Conservation (phyloP, 2,888 invertebrate species). For the Amblyteles armatorius region DNA sequence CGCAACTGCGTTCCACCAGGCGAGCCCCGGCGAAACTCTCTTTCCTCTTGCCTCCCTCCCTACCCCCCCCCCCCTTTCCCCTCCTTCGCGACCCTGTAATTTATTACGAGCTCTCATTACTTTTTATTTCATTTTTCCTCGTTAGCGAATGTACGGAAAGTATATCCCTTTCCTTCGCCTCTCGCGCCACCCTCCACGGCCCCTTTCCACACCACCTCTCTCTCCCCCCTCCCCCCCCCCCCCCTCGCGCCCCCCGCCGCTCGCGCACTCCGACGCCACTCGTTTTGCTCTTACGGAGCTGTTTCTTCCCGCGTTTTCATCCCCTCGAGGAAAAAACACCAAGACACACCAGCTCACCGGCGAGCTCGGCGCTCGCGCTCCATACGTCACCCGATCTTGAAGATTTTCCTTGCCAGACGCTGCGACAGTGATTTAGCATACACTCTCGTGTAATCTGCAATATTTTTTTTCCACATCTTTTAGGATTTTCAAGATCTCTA, state of each 20-base stretch:
- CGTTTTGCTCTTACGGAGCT: constrained; percentile 29
- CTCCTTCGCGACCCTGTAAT: constrained; percentile 72
- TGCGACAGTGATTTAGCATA: background rate
- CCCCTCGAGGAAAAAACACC: constrained; percentile 33
- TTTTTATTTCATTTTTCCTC: constrained; percentile 77
- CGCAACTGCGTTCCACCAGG: constrained; percentile 42
- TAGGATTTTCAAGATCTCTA: background rate
- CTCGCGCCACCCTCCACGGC: constrained; percentile 18
- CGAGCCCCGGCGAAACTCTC: constrained; percentile 7
- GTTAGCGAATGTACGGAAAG: constrained; percentile 73
- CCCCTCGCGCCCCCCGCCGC: background rate
- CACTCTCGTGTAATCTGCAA: background rate
- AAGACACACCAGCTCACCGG: constrained; percentile 3
- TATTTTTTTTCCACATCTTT: constrained; percentile 51
- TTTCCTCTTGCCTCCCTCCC: no score
- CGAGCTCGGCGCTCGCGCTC: background rate
- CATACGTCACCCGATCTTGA: background rate
- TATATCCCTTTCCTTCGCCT: constrained; percentile 46
- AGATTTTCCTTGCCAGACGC: background rate
- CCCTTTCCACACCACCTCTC: constrained; percentile 17
- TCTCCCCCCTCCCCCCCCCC: constrained; percentile 5
- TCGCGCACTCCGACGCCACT: constrained; percentile 29
- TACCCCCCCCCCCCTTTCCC: background rate
- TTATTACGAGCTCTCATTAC: constrained; percentile 78
- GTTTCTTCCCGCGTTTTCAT: constrained; percentile 44